These are phyloP conservation scores for Halichoeres trimaculatus DNA, from an alignment of 2,113 vertebrate genomes.

Conservation along the genomic window DNA sequence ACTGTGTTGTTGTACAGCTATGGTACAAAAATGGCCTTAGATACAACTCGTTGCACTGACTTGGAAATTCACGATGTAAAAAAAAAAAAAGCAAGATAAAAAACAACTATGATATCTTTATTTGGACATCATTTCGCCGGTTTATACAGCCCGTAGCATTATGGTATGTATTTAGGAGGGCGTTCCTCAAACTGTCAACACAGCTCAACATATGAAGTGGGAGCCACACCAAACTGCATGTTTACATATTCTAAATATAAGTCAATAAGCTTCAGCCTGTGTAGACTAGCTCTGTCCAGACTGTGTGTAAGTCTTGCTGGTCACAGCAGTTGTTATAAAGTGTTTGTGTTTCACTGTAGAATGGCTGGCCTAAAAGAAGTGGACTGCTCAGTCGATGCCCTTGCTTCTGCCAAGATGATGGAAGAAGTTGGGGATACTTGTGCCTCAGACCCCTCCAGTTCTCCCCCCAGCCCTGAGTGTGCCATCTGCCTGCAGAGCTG, in stretches of 20 bases:
- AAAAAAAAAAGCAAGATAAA: rapidly evolving
- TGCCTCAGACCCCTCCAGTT: constrained; percentile 66
- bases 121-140: not conserved
- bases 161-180: not conserved
- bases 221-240: not conserved
- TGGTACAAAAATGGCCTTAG: constrained; percentile 9
- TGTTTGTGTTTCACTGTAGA: constrained; percentile 70
- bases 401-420: constrained; percentile 86
- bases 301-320: not conserved
- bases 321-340: not conserved
- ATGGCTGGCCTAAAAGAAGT: constrained; percentile 94
- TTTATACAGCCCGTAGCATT: not conserved
- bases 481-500: constrained; percentile 97
- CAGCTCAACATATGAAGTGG: not conserved
- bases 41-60: not conserved
- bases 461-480: constrained; percentile 89
- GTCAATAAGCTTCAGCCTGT: not conserved
- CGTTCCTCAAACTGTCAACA: constrained; percentile 39
- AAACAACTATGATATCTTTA: not conserved
- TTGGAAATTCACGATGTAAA: not conserved
- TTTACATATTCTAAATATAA: not conserved
- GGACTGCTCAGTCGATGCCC: constrained; percentile 87
- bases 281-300: too few species aligned
- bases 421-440: constrained; percentile 76
- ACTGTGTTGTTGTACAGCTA: not conserved